Conservation (phyloP, 2,888 invertebrate genomes). For the Agelastica alni region DNA sequence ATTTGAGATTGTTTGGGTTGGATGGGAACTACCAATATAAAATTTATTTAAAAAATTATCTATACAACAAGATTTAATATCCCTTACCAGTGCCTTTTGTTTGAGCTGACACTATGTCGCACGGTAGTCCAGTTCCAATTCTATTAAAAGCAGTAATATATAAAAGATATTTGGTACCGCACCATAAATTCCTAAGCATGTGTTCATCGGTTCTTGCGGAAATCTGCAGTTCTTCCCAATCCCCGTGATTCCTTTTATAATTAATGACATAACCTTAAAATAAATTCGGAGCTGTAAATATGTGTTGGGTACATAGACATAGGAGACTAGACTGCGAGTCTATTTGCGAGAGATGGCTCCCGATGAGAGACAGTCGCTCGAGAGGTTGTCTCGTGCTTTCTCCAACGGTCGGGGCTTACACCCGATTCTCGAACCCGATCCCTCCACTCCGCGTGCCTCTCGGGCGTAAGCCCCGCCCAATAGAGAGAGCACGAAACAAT, state of each 20-base stretch:
- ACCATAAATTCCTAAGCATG: conserved; percentile 80
- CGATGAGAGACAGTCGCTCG: too few species aligned
- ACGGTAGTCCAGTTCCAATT: conserved; percentile 86
- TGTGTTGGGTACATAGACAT: too few species aligned
- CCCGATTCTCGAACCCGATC: too few species aligned
- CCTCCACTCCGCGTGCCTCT: too few species aligned
- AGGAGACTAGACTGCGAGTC: too few species aligned
- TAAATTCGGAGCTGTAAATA: too few species aligned
- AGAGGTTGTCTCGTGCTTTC: too few species aligned
- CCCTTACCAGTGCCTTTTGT: conserved; percentile 75
- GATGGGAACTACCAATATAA: conserved; percentile 73
- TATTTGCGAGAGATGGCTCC: too few species aligned
- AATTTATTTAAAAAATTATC: conserved; percentile 37
- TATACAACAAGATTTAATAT: too few species aligned
- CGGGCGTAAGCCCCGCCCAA: too few species aligned
- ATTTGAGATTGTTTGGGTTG: conserved; percentile 80
- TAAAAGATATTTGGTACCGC: conserved; percentile 84
- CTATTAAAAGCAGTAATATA: conserved; percentile 90
- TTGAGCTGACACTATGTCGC: conserved; percentile 84
- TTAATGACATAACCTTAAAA: conserved; percentile 81
- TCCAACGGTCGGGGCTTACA: too few species aligned
- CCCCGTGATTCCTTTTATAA: conserved; percentile 87
- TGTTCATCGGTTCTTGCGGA: conserved; percentile 80
- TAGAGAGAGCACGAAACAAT: too few species aligned
- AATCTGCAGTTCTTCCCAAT: conserved; percentile 89